A percentile compares a stretch with the other conserved stretches of the same genome.
phyloP scores from a whole-genome alignment of 2,113 vertebrate genomes.

The Zosterops pallidus region DNA sequence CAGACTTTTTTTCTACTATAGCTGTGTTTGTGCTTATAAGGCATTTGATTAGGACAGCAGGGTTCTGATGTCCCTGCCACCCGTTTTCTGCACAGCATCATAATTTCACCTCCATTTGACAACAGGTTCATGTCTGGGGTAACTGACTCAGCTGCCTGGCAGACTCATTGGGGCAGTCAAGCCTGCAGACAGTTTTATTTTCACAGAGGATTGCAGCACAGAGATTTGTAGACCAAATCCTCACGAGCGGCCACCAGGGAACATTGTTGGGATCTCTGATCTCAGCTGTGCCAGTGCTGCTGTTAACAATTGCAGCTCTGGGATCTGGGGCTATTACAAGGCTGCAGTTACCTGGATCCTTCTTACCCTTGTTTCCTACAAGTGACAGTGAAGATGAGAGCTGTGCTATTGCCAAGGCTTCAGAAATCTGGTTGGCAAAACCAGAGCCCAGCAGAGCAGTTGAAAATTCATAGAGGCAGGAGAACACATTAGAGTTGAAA shows the following conservation, averaged over 20 bases:
- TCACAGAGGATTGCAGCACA: not conserved
- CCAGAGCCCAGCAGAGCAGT: not conserved
- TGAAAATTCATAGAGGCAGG: not conserved
- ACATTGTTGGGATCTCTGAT: not conserved
- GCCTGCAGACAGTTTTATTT: not conserved
- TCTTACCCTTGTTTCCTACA: not conserved
- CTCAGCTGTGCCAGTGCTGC: not conserved
- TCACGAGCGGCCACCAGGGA: not conserved
- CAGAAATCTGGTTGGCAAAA: not conserved
- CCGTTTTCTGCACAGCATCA: not conserved
- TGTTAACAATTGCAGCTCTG: not conserved
- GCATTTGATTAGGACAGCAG: not conserved
- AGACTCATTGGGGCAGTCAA: not conserved
- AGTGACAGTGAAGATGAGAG: not conserved
- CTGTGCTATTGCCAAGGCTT: not conserved
- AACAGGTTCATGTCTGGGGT: not conserved
- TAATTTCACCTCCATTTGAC: not conserved
- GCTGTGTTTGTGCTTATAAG: not conserved
- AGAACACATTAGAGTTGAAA: not conserved
- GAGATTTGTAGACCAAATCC: not conserved
- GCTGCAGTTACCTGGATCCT: not conserved
- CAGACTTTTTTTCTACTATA: not conserved
- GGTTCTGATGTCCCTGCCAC: not conserved
- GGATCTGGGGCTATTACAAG: not conserved
- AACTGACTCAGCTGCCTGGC: conserved; percentile 4